Evolutionary conservation across 2,888 invertebrate species (phyloP), one percentile per base, ranked within the genome.

Genomic region (Pediacus dermestoides): DNA sequence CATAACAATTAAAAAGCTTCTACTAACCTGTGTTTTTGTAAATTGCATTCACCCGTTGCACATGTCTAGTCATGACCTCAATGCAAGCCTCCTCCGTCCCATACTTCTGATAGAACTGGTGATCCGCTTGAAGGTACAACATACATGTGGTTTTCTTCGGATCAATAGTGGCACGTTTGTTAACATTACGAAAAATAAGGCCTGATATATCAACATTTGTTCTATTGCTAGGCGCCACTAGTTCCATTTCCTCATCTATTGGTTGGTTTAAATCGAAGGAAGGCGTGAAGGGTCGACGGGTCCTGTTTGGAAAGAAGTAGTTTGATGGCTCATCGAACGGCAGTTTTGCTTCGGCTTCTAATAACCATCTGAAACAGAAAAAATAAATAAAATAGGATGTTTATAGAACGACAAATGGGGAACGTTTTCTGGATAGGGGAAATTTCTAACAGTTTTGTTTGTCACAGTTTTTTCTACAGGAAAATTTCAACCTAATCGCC

Each of bases 81-180:
- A 94, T 92, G 65, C 93, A 92, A 1, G 92, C 88, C 66, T 94
- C 93, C 60, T 92, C 91, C 2, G 89, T 86, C 37, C 90, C 91
- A 71, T 95, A 91, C 70, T 92, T 85, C 63, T 92, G 85, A 72
- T 88, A 97, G 70, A 99, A 91, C 70, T 93, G 85, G 70, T 96
- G 95, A 72, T 92, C 91, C 2, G 97, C 95, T 70, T 96, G 94
- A 58, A 99, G 75, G 68, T 93, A 95, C 39, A 96, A 76, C 78
- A 93, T 88, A 63, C 96, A 96, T 0, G 94, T 93, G 22, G 89
- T 92, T 68, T 93, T 93, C 55, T 83, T 81, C 14, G 89, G 88
- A 68, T 88, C 88, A 26, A 87, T 78, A 1, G 82, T 81, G 4
- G 82, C 83, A 46, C 82, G 71, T 61, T 80, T 81, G 57, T 77